Conservation (phyloP, 2,797 vertebrate genomes). For the Psittacula echo region DNA sequence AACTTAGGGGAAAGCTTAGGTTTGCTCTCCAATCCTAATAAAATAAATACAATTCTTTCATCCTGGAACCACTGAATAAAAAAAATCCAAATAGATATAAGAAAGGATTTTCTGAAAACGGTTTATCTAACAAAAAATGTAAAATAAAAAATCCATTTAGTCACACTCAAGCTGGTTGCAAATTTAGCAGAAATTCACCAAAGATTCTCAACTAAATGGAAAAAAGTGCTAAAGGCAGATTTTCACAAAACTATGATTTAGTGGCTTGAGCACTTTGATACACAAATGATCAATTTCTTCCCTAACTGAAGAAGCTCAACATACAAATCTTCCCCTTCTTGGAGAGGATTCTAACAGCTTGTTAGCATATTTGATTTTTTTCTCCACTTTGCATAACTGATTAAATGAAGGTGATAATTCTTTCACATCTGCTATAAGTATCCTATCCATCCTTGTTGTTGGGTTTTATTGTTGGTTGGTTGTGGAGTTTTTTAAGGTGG, state of each 20-base stretch:
- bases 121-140: background rate
- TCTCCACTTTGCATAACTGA: background rate
- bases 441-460: background rate
- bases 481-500: background rate
- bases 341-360: background rate
- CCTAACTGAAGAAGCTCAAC: background rate
- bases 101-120: background rate
- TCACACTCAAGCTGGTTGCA: background rate
- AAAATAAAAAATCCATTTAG: background rate
- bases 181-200: background rate
- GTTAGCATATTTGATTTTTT: background rate
- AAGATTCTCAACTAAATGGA: background rate
- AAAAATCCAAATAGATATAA: background rate
- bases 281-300: background rate
- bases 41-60: background rate
- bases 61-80: background rate
- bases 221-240: background rate
- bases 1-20: background rate
- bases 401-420: background rate
- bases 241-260: background rate
- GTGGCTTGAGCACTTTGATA: background rate
- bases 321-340: background rate
- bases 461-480: background rate
- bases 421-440: background rate
- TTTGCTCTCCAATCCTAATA: background rate